These are phyloP conservation scores for Pterophyllum scalare DNA, from an alignment of 2,113 vertebrate species.

Conservation along the genomic window DNA sequence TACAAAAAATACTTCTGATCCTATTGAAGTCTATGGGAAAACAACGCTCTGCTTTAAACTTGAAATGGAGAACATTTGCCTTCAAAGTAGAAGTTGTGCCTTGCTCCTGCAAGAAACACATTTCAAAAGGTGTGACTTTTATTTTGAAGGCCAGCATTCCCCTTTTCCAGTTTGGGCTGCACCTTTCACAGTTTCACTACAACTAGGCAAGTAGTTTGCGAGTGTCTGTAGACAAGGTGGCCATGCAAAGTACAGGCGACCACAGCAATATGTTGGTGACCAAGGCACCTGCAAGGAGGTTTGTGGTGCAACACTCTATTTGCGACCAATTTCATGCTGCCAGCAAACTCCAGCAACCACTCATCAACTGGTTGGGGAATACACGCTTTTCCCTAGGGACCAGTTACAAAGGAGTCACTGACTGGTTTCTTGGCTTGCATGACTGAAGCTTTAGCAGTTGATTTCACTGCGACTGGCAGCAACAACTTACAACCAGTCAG, in stretches of 20 bases:
- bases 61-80: neutral
- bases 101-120: neutral
- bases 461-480: too few relatives aligned
- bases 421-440: too few relatives aligned
- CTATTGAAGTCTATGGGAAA: neutral
- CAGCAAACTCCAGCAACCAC: too few relatives aligned
- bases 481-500: too few relatives aligned
- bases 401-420: too few relatives aligned
- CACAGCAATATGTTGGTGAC: neutral
- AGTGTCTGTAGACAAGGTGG: neutral
- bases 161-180: too few relatives aligned
- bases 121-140: neutral
- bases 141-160: neutral
- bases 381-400: too few relatives aligned
- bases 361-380: too few relatives aligned
- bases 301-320: neutral
- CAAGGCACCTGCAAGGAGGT: neutral
- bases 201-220: neutral
- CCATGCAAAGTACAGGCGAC: neutral
- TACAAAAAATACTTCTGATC: neutral
- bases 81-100: neutral
- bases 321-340: neutral
- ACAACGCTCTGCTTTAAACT: neutral
- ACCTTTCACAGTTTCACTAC: too few relatives aligned
- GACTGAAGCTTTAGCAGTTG: too few relatives aligned